Evolutionary conservation across 2,797 vertebrate species (phyloP).

Genomic region (Urosaurus nigricauda): DNA sequence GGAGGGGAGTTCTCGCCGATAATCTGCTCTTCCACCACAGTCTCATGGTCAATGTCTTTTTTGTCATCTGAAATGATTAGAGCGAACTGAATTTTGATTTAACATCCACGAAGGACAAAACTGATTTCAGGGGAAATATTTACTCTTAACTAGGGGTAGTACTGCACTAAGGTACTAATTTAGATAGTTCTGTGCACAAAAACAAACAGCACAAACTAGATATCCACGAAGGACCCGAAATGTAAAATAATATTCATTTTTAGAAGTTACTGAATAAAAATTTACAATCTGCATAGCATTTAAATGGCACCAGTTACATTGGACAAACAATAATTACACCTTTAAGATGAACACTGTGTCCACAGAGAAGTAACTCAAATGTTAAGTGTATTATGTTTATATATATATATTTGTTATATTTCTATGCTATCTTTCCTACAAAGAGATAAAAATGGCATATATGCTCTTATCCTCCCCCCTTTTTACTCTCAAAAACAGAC

Average conservation of each 20-base stretch:
- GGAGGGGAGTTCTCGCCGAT: slow-evolving; percentile 96
- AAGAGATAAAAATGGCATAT: background rate
- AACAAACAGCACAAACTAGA: background rate
- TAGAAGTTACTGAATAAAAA: background rate
- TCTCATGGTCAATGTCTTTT: slow-evolving; percentile 98
- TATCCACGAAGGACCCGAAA: background rate
- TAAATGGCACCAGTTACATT: background rate
- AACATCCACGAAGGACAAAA: background rate
- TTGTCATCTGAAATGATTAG: slow-evolving; percentile 93
- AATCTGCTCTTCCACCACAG: slow-evolving; percentile 97
- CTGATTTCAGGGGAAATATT: background rate
- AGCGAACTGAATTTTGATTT: slow-evolving; percentile 53
- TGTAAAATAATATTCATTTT: background rate
- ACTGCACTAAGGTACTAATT: background rate
- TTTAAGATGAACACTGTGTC: background rate
- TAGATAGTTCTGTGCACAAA: background rate
- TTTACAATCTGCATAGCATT: background rate
- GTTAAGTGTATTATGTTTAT: background rate
- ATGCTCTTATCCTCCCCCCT: background rate
- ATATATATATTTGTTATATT: background rate
- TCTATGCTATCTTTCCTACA: background rate
- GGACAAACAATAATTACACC: background rate
- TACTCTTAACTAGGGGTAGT: background rate
- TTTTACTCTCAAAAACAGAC: background rate
- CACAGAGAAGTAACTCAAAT: background rate